Evolutionary conservation across 2,113 vertebrate genomes (phyloP), one percentile per base, ranked within the genome.

Genomic region (Gallinago paraguaiae): DNA sequence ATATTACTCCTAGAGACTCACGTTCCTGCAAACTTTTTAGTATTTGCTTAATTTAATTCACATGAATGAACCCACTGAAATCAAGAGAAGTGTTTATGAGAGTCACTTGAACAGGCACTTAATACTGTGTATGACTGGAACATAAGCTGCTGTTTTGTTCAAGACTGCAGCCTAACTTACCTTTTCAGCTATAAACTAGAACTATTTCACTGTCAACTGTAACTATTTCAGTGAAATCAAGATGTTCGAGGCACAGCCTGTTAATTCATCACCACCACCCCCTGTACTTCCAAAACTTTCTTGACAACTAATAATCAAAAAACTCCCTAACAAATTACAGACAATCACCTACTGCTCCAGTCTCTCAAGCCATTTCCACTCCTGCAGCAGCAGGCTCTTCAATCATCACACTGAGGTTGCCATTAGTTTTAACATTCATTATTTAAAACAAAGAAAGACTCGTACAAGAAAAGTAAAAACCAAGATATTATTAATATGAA

Each of bases 71-170:
- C 35, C 20, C 70, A 85, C 82, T 63, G 70, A 96, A 97, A 94
- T 93, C 85, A 67, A 76, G 64, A 84, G 45, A 87, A 94, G 86
- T 74, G 79, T 80, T 96, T 87, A 87, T 57, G 63, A 92, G 79
- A 95, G 85, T 86, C 88, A 90, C 78, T 81, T 86, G 54, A 94
- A 82, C 54, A 6, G 1, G 50, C 45, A 88, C 68, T 92, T 91
- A 67, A 77, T 82, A 48, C 70, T 30, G 46, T 24, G 7, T 33
- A 22, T 14, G 45, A 82, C 28, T 53, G 67, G 57, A 94, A 87
- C 57, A 48, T 39, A 82, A 76, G 41, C 53, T 59, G 83, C 43
- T 72, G 53, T 57, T 91, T 74, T 78, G 46, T 50, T 78, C 60
- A 61, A 61, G 41, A 93, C 72, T 18, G 41, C 20, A 65, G n/a